A percentile compares a stretch with the other conserved stretches of the same genome.
phyloP scores from a whole-genome alignment of 2,113 vertebrate species.

The Cephalopholis sonnerati region DNA sequence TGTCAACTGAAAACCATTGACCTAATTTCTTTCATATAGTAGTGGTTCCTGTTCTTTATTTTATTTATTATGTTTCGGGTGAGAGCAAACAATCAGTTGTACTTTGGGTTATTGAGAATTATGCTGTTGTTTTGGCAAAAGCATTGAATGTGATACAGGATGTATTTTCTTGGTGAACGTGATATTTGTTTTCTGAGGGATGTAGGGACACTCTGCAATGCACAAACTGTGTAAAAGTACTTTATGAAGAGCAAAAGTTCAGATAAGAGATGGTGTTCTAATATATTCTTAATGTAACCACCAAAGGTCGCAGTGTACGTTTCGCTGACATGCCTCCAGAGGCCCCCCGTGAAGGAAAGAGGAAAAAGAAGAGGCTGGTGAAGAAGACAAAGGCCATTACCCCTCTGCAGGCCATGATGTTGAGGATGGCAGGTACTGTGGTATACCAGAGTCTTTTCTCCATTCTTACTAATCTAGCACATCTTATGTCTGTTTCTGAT shows the following conservation, averaged over 20 bases:
- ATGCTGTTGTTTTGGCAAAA: neutral
- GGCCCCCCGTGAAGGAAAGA: conserved; percentile 78
- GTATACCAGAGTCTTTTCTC: neutral
- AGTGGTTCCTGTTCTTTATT: too few relatives aligned
- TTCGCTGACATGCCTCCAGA: conserved; percentile 92
- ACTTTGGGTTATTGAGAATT: neutral
- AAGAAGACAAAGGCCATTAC: conserved; percentile 96
- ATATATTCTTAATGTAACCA: neutral
- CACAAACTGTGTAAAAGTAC: too few relatives aligned
- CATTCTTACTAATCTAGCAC: too few relatives aligned
- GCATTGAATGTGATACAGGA: neutral
- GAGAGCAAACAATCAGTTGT: neutral
- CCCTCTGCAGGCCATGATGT: conserved; percentile 98
- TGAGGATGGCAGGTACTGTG: conserved; percentile 91
- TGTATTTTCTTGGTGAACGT: too few relatives aligned
- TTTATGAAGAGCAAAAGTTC: too few relatives aligned
- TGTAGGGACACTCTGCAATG: too few relatives aligned
- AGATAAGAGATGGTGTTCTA: neutral
- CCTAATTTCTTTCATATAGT: too few relatives aligned
- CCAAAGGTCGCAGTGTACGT: conserved; percentile 89
- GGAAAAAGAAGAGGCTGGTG: conserved; percentile 90
- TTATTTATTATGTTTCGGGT: too few relatives aligned
- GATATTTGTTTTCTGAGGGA: too few relatives aligned
- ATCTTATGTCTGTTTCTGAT: neutral
- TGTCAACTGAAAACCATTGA: too few relatives aligned